A percentile compares a stretch with the other conserved stretches of the same genome.
Conservation (phyloP, 2,888 invertebrate genomes). For the Lamellibrachia satsuma region DNA sequence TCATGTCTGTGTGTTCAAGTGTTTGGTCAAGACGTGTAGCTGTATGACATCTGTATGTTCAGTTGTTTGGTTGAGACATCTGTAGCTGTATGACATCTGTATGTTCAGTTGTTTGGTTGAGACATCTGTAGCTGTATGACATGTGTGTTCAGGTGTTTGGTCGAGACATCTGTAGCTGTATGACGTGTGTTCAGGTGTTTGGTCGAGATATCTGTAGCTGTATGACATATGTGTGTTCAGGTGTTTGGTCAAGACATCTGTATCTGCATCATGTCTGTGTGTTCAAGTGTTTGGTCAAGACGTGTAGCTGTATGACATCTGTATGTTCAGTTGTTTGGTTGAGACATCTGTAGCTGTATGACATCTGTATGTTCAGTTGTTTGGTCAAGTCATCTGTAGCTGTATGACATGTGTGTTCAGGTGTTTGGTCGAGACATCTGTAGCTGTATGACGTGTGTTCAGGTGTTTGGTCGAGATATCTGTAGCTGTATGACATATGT, state of each 20-base stretch:
- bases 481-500: neutral
- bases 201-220: neutral
- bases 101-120: neutral
- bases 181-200: constrained; percentile 13
- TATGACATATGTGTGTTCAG: neutral
- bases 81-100: neutral
- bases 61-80: neutral
- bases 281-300: neutral
- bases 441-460: neutral
- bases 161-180: neutral
- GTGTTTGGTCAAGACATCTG: constrained; percentile 13
- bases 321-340: neutral
- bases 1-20: neutral
- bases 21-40: neutral
- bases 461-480: constrained; percentile 10
- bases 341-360: constrained; percentile 5
- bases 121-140: neutral
- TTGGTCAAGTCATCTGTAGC: neutral
- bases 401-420: neutral
- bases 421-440: constrained; percentile 3
- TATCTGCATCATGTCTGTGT: neutral
- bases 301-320: neutral
- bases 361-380: neutral
- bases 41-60: neutral
- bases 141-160: constrained; percentile 1